A percentile compares a stretch with the other conserved stretches of the same genome.
Conservation (phyloP, 2,113 vertebrate species). For the Numida meleagris region DNA sequence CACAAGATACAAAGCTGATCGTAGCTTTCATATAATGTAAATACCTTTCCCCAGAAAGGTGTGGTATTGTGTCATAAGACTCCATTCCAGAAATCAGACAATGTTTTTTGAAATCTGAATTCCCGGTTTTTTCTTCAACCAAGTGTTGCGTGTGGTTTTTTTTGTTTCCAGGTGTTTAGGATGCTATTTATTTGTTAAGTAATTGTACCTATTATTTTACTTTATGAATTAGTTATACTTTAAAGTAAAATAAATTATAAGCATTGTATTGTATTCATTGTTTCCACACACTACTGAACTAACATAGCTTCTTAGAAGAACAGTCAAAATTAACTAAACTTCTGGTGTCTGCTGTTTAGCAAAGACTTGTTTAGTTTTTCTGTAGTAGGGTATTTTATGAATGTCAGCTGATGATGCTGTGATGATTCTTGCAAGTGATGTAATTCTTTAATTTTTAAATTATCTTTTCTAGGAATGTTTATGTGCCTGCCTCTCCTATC, state of each 20-base stretch:
- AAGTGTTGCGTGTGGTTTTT: neutral
- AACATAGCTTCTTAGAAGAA: neutral
- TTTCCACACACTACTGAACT: neutral
- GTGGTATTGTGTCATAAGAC: neutral
- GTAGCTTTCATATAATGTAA: neutral
- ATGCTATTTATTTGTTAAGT: neutral
- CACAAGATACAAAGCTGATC: neutral
- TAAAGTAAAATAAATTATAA: neutral
- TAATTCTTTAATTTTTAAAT: too few relatives aligned
- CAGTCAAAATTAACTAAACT: neutral
- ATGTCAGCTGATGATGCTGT: neutral
- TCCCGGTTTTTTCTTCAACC: neutral
- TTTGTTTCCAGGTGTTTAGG: neutral
- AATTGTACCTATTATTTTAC: neutral
- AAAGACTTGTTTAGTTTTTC: constrained; percentile 18
- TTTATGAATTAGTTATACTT: neutral
- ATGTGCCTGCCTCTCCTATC: neutral
- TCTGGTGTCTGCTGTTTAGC: neutral
- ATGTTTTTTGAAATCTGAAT: neutral
- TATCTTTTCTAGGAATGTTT: neutral
- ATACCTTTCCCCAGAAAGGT: neutral
- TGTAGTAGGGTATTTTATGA: neutral
- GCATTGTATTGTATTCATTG: neutral
- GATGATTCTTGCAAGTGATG: neutral
- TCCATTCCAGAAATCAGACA: neutral